Base-by-base conservation (phyloP, 2,888 invertebrate genomes). In the Cantharis rufa region DNA sequence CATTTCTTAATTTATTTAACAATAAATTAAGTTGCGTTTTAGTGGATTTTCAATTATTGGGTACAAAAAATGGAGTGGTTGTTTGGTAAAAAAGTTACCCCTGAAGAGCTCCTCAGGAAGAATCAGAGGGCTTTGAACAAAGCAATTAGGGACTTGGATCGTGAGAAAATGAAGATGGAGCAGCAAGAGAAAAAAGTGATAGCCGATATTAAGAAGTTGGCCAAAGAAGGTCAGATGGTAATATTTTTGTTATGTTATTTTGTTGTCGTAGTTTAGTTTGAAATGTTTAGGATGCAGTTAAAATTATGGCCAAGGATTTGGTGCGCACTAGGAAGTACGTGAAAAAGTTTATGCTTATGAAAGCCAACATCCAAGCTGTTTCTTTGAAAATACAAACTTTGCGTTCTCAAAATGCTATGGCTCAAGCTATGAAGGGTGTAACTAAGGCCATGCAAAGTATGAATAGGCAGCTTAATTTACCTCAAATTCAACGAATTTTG, bases 301-400 rank as follows among this genome's bases (percentile, higher is more conserved):
- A 98, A 91, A 98, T 99, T 82, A 99, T 99, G 99, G 99, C 99
- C 0, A 98, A 98, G 87, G 99, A 99, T 89, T 90, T 99, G 81
- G 99, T 99, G 7, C 92, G 99, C 81, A 99, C 99, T 1, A 91
- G 99, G 78, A 92, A 94, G 70, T 98, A 99, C 85, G 94, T 95
- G 71, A 98, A 99, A 88, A 99, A 99, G 89, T 99, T 99, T 87
- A 99, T 99, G 94, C 88, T 99, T 81, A 99, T 99, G 99, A 96
- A 96, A 87, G 99, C 99, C 1, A 99, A 99, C 88, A 99, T 99
- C 84, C 99, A 99, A 89, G 98, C 97, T 0, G 98, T 98, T 11
- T 95, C 98, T 0, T 91, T 99, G 74, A 99, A 99, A 90, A 98
- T 99, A 80, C 98, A 98, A 90, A 98, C 99, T 0, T 91, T 99